Conservation (phyloP, 2,888 invertebrate species). For the Abrostola tripartita region DNA sequence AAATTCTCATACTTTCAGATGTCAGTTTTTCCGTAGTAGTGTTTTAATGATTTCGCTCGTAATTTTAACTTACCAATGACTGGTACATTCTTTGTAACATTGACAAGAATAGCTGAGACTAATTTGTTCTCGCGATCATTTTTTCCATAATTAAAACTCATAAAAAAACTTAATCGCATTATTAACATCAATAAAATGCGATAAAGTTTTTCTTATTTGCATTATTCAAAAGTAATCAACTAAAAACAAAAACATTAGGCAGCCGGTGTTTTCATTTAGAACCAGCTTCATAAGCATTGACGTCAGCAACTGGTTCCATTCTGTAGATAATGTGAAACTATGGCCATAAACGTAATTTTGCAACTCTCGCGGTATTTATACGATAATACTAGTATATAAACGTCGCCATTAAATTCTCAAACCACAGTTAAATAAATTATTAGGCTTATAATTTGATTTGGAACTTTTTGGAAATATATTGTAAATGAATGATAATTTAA, state of each 20-base stretch:
- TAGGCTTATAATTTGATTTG: slow-evolving; percentile 18
- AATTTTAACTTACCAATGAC: too few species aligned
- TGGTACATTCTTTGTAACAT: too few species aligned
- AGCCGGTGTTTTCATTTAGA: slow-evolving; percentile 55
- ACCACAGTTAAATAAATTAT: slow-evolving; percentile 32
- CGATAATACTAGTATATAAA: slow-evolving; percentile 5
- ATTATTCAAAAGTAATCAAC: slow-evolving; percentile 33
- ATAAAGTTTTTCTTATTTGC: background rate
- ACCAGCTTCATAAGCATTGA: slow-evolving; percentile 63
- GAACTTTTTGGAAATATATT: slow-evolving; percentile 23
- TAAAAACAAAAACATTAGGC: slow-evolving; percentile 49
- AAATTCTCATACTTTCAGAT: too few species aligned
- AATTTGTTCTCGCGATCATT: slow-evolving; percentile 5
- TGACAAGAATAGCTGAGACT: too few species aligned
- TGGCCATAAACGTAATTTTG: slow-evolving; percentile 58
- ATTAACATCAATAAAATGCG: too few species aligned
- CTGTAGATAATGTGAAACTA: slow-evolving; percentile 54
- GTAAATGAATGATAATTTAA: background rate
- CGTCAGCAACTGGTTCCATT: slow-evolving; percentile 63
- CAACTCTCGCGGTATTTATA: slow-evolving; percentile 49
- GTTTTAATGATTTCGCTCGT: too few species aligned
- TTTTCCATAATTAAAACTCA: slow-evolving; percentile 24
- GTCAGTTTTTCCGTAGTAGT: too few species aligned
- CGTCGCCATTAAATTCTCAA: slow-evolving; percentile 36
- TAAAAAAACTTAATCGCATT: slow-evolving; percentile 5